Base-by-base conservation (phyloP, 2,888 invertebrate species). In the Drosophila anomelani region DNA sequence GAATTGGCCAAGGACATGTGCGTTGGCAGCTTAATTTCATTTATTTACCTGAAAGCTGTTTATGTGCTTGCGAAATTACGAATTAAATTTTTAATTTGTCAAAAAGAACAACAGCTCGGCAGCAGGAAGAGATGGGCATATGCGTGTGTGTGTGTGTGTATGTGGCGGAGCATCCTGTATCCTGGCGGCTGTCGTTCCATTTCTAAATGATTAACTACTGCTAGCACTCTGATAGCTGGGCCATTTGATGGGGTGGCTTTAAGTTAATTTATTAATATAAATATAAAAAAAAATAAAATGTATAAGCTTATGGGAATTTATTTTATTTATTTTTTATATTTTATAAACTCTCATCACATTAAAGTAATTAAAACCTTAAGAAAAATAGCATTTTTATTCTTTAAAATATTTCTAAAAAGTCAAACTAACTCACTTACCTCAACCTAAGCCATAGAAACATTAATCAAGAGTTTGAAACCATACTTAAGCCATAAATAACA, bases 51-150 rank as follows among this genome's bases (percentile, higher is more conserved):
- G 88, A 71, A 79, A 80, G 78, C 85, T 85, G 86, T 88, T 89
- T 85, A 85, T 84, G 71, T 76, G 72, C 89, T 88, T 85, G 70
- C 64, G 75, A 88, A 88, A 89, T 89, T 88, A 80, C 81, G 83
- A 88, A 89, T 89, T 88, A 83, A 82, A 88, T 88, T 89, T 88
- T 85, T 88, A 88, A 89, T 89, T 83, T 78, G 58, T 73, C 75
- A 67, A 78, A 67, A 49, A 53, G 43, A 53, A 70, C 75, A 72
- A 84, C 69, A 69, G 74, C 81, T 38, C 66, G 64, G 41, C 64
- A 51, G 38, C 75, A 51, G 74, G 72, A 73, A 54, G 32, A 53
- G 76, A 56, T 51, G 55, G 57, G 47, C 49, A 55, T 57, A 34
- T 51, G 43, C 34, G 13, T 36, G 23, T 32, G 15, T 10, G 23